Percentiles rank a stretch among this genome's conserved stretches.
These are phyloP conservation scores for Mactra quadrangularis DNA, from an alignment of 1,140 invertebrate species.

Conservation along the genomic window DNA sequence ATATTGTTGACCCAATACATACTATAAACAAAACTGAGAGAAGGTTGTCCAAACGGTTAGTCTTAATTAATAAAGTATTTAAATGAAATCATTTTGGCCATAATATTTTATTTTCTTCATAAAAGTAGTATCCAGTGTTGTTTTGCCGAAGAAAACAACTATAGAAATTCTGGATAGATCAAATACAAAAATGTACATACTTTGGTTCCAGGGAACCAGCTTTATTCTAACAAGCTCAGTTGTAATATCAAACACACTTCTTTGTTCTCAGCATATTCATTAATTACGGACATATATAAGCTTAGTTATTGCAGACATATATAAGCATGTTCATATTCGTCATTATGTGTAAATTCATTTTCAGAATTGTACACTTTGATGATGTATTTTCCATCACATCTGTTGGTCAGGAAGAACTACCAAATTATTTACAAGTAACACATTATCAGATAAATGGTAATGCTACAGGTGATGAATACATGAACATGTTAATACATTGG, in stretches of 20 bases:
- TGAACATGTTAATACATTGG: conserved; percentile 37
- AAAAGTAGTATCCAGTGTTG: background rate
- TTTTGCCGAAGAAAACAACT: background rate
- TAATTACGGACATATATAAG: background rate
- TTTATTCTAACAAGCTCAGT: background rate
- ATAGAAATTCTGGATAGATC: background rate
- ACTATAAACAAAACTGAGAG: conserved; percentile 37
- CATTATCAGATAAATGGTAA: background rate
- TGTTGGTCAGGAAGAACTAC: conserved; percentile 27
- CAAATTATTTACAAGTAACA: conserved; percentile 15
- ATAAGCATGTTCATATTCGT: background rate
- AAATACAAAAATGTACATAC: background rate
- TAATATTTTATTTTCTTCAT: background rate
- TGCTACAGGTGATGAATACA: background rate
- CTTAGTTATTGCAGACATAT: background rate
- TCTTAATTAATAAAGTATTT: background rate
- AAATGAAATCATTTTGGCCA: background rate
- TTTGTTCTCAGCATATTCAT: too few relatives aligned
- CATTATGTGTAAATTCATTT: conserved; percentile 1
- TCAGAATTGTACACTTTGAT: conserved; percentile 1
- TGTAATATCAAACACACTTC: background rate
- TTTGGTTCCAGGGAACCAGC: background rate
- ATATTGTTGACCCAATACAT: conserved; percentile 8
- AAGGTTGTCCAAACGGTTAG: conserved; percentile 25
- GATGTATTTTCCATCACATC: conserved; percentile 15